These are phyloP conservation scores for Tetramorium simillimum DNA, from an alignment of 1,140 invertebrate genomes.

Conservation along the genomic window DNA sequence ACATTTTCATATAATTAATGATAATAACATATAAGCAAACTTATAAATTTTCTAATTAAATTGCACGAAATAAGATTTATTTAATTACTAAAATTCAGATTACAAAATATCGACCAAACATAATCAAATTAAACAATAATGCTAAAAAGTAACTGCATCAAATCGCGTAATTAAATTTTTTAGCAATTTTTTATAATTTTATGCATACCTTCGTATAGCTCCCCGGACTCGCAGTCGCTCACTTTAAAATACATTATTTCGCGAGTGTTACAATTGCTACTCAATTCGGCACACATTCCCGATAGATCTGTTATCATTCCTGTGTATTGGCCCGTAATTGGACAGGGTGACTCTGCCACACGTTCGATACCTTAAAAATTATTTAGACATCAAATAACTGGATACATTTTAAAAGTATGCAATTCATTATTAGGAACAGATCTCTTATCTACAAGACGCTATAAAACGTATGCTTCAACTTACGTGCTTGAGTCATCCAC, in stretches of 20 bases:
- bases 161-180: background rate
- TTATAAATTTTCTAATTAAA: background rate
- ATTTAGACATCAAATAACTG: slow-evolving; percentile 6
- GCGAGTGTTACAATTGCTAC: slow-evolving; percentile 89
- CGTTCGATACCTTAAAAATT: slow-evolving; percentile 84
- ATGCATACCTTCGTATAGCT: slow-evolving; percentile 88
- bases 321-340: slow-evolving; percentile 89
- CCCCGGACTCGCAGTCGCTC: slow-evolving; percentile 87
- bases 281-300: slow-evolving; percentile 90
- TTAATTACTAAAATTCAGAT: background rate
- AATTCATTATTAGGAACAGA: background rate
- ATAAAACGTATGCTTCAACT: slow-evolving; percentile 69
- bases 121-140: background rate
- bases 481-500: slow-evolving; percentile 90
- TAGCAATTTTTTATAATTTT: background rate
- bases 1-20: background rate
- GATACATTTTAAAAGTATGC: slow-evolving; percentile 1
- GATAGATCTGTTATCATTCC: slow-evolving; percentile 89
- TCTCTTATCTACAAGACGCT: too few species aligned
- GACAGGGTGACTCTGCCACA: slow-evolving; percentile 87
- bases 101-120: background rate
- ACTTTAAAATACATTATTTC: slow-evolving; percentile 92
- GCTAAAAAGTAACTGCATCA: background rate
- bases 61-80: background rate
- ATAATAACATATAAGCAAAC: background rate